Evolutionary conservation across 2,113 vertebrate species (phyloP), one percentile per base, ranked within the genome.

Genomic region (Agelaius phoeniceus): DNA sequence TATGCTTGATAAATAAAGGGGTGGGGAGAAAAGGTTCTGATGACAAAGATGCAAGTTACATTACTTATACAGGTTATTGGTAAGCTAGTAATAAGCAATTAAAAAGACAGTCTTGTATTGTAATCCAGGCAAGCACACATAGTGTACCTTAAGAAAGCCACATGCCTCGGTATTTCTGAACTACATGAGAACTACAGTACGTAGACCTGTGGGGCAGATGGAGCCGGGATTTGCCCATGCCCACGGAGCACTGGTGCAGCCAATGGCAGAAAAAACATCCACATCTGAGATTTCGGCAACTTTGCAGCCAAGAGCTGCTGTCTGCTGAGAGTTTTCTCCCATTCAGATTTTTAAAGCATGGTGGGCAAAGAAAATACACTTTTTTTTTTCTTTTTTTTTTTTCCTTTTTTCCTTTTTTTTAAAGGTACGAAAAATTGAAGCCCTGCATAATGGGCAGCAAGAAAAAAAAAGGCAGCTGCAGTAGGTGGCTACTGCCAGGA

Each of bases 1-100:
- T 97, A 97, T 89, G 95, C 92, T 96, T 95, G 97, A 97, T 97
- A 97, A 98, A 97, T 94, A 97, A 97, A 97, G 95, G 97, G 96
- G 86, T 78, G 82, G 95, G 97, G 95, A 96, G 97, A 97, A 97
- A 95, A 91, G 93, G 94, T 95, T 96, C 57, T 57, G 94, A 97
- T 97, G 96, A 97, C 97, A 91, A 90, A 97, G 96, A 94, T 94
- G 93, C 65, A 33, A 90, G 93, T 81, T 94, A 96, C 89, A 37
- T 96, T 94, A 97, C 94, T 97, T 91, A 97, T 95, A 96, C 87
- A 93, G 95, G 80, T 96, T 93, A 92, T 81, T 86, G 95, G 87
- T 85, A 93, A 98, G 98, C 97, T 84, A 96, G 94, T 95, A 96
- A 81, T 88, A 97, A 96, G 98, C 97, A 71, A 87, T 93, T 96